Percentiles rank a stretch among this genome's conserved stretches.
Evolutionary conservation across 2,113 vertebrate species (phyloP).

Genomic region (Calypte anna): DNA sequence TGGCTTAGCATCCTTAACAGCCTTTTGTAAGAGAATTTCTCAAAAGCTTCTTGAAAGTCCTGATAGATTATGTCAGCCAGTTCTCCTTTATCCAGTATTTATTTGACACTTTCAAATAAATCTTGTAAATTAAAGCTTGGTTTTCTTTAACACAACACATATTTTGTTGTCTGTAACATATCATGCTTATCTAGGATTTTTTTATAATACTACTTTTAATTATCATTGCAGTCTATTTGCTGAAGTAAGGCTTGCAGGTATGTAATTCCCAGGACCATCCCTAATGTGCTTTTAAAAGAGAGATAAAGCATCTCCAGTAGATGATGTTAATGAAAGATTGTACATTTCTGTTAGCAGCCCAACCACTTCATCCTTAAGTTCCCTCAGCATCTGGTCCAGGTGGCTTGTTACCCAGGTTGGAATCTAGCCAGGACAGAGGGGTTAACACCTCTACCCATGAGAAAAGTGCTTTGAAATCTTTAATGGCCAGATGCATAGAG

Average conservation of each 20-base stretch:
- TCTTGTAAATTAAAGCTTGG: slow-evolving; percentile 45
- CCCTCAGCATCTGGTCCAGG: slow-evolving; percentile 42
- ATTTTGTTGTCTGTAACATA: not conserved
- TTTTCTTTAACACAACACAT: slow-evolving; percentile 5
- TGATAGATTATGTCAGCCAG: slow-evolving; percentile 35
- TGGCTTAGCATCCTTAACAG: not conserved
- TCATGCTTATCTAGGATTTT: slow-evolving; percentile 13
- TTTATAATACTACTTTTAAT: slow-evolving; percentile 44
- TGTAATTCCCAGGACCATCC: slow-evolving; percentile 31
- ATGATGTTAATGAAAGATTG: slow-evolving; percentile 39
- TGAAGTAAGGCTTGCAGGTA: slow-evolving; percentile 1
- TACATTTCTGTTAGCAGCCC: slow-evolving; percentile 27
- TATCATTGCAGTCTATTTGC: slow-evolving; percentile 45
- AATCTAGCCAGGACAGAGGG: slow-evolving; percentile 26
- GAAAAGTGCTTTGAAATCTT: slow-evolving; percentile 30
- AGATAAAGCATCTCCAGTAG: not conserved
- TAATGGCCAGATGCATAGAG: slow-evolving; percentile 26
- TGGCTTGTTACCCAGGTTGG: slow-evolving; percentile 35
- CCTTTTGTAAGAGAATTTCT: slow-evolving; percentile 39
- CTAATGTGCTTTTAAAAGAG: slow-evolving; percentile 56
- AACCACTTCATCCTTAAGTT: not conserved
- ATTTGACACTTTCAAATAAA: slow-evolving; percentile 41
- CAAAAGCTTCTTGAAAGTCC: slow-evolving; percentile 52
- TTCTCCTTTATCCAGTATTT: slow-evolving; percentile 46
- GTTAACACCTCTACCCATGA: slow-evolving; percentile 49